Evolutionary conservation across 1,140 invertebrate genomes (phyloP).

Genomic region (Pygmarrhopalites habei): DNA sequence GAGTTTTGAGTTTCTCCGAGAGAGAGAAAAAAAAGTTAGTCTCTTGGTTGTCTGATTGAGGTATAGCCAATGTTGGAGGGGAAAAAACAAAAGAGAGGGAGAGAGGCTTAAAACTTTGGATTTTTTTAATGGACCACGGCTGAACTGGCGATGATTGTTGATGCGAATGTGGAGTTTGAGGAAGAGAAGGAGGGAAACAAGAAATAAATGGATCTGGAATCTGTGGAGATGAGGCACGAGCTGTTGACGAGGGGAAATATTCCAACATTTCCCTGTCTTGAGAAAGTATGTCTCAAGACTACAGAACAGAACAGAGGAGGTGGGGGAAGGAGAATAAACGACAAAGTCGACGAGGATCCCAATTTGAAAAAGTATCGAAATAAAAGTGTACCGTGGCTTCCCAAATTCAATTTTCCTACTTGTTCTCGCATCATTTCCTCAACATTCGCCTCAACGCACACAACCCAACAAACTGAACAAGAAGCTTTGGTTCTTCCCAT

Average conservation of each 20-base stretch:
- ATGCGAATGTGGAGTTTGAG: not conserved
- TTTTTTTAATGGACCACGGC: not conserved
- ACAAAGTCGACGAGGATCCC: not conserved
- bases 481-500: not conserved
- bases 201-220: conserved; percentile 9
- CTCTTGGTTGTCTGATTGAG: not conserved
- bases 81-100: not conserved
- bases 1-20: too few species aligned
- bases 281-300: not conserved
- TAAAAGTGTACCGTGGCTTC: conserved; percentile 11
- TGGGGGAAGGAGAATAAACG: not conserved
- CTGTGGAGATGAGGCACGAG: not conserved
- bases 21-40: not conserved
- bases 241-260: not conserved
- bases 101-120: not conserved
- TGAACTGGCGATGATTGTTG: conserved; percentile 5
- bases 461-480: conserved; percentile 7
- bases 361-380: conserved; percentile 10
- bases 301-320: not conserved
- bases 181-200: conserved; percentile 6
- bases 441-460: not conserved
- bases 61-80: not conserved
- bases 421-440: conserved; percentile 13
- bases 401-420: conserved; percentile 12
- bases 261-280: not conserved